Conservation (phyloP, 2,888 invertebrate species). For the Allygus modestus region DNA sequence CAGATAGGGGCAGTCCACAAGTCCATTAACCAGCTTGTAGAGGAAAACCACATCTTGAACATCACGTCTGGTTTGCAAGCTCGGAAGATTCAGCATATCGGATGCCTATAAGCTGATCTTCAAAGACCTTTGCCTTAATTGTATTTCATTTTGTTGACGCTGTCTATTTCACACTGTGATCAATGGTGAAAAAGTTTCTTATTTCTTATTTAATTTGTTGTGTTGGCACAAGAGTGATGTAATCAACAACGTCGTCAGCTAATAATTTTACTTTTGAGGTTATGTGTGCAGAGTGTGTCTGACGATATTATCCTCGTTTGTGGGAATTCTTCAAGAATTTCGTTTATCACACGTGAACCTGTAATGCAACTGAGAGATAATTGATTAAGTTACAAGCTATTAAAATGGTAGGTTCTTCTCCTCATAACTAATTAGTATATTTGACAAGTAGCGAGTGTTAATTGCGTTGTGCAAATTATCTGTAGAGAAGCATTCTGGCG, state of each 20-base stretch:
- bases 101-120: no score
- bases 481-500: neutral
- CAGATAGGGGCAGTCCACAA: no score
- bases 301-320: neutral
- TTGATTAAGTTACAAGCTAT: neutral
- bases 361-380: neutral
- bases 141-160: no score
- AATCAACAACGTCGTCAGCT: constrained; percentile 31
- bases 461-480: constrained; percentile 1
- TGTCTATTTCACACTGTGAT: no score
- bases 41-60: no score
- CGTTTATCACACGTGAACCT: neutral
- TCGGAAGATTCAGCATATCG: no score
- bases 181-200: no score
- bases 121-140: no score
- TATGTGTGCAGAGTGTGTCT: neutral
- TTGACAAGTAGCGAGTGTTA: neutral
- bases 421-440: neutral
- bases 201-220: no score
- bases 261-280: constrained; percentile 23
- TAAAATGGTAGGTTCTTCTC: neutral
- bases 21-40: no score
- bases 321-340: neutral
- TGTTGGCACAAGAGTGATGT: constrained; percentile 8
- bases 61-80: no score